Evolutionary conservation across 2,113 vertebrate species (phyloP).

Genomic region (Otus sunia): DNA sequence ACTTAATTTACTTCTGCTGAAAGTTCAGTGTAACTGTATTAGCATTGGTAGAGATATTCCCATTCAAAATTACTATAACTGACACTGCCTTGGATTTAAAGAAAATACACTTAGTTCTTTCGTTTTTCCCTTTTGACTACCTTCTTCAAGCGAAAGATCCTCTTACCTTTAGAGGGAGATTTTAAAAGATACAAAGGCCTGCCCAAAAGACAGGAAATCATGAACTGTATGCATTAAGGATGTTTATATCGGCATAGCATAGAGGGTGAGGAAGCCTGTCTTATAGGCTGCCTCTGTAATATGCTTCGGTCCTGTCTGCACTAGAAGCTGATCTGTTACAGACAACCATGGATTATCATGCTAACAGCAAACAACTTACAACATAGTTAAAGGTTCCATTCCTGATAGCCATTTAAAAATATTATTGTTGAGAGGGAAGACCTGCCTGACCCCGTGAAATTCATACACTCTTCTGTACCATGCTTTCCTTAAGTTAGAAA

Average conservation of each 20-base stretch:
- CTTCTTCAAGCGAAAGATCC: background rate
- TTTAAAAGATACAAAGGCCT: background rate
- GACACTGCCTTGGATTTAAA: background rate
- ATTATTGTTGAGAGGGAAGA: background rate
- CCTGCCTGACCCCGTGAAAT: background rate
- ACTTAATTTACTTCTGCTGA: background rate
- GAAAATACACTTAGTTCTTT: background rate
- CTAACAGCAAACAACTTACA: background rate
- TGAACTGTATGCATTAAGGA: background rate
- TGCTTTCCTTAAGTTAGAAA: background rate
- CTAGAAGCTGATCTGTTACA: background rate
- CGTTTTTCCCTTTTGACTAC: background rate
- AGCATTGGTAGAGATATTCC: background rate
- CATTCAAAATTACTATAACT: background rate
- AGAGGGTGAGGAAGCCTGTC: background rate
- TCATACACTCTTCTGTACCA: background rate
- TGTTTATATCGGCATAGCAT: background rate
- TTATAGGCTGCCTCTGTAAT: background rate
- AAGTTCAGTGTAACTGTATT: background rate
- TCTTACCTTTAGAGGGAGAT: background rate
- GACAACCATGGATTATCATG: background rate
- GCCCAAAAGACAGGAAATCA: background rate
- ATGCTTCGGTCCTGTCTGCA: background rate
- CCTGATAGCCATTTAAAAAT: background rate
- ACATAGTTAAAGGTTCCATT: background rate